Percentiles rank a stretch among this genome's conserved stretches.
These are phyloP conservation scores for Phalangium opilio DNA, from an alignment of 2,888 invertebrate species.

Conservation along the genomic window DNA sequence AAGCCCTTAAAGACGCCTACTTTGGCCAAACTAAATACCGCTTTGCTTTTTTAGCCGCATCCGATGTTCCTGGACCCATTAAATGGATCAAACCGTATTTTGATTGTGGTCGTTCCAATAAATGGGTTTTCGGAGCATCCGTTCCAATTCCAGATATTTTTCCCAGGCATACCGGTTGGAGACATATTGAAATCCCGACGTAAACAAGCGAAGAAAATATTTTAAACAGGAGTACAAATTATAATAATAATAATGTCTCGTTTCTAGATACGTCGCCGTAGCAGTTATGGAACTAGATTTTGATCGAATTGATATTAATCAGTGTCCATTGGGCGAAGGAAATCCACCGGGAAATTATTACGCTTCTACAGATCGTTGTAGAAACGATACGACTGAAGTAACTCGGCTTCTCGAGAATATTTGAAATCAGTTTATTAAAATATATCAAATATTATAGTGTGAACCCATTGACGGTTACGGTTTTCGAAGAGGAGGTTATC, in stretches of 20 bases:
- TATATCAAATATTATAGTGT: constrained; percentile 44
- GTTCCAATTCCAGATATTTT: constrained; percentile 91
- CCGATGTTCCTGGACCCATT: constrained; percentile 80
- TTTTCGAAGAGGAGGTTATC: constrained; percentile 84
- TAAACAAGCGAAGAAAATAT: no score
- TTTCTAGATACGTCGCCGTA: constrained; percentile 64
- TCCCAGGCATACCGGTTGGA: constrained; percentile 78
- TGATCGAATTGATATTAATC: constrained; percentile 92
- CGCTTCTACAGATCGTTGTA: constrained; percentile 76
- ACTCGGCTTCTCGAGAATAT: neutral
- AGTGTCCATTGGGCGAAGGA: constrained; percentile 76
- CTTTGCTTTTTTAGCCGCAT: constrained; percentile 42
- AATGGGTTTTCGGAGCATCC: constrained; percentile 87
- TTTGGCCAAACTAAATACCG: neutral
- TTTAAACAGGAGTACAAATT: no score
- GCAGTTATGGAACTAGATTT: constrained; percentile 91
- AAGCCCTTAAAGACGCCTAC: constrained; percentile 16
- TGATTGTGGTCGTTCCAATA: constrained; percentile 86
- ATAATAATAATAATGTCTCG: no score
- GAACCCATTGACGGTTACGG: constrained; percentile 95
- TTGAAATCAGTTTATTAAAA: neutral
- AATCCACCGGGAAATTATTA: constrained; percentile 78
- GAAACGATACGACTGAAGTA: constrained; percentile 73
- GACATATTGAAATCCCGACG: constrained; percentile 87
- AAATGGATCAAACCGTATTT: constrained; percentile 90